A percentile compares a stretch with the other conserved stretches of the same genome.
phyloP scores from a whole-genome alignment of 2,888 invertebrate genomes.

The Tanytarsus gracilentus region DNA sequence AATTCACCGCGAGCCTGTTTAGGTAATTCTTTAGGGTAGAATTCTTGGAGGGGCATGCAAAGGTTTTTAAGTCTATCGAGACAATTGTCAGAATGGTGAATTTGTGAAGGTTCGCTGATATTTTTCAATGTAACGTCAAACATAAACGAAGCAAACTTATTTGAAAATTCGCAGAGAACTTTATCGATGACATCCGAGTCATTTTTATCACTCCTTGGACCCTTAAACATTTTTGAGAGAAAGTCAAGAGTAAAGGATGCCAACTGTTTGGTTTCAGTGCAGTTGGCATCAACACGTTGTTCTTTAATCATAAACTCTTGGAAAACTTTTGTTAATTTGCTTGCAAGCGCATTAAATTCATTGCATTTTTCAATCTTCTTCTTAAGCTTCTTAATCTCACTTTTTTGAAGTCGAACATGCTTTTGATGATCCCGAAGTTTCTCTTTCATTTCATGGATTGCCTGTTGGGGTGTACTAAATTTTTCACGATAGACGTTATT shows the following conservation, averaged over 20 bases:
- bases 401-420: background rate
- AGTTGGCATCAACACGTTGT: background rate
- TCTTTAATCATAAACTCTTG: background rate
- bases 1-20: no score
- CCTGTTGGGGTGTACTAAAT: constrained; percentile 35
- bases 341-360: background rate
- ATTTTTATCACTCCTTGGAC: no score
- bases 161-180: background rate
- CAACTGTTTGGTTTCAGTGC: background rate
- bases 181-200: background rate
- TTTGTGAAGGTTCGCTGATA: background rate
- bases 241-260: no score
- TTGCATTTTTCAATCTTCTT: background rate
- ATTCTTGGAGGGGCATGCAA: background rate
- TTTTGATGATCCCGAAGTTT: background rate
- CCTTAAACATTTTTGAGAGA: no score
- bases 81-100: background rate
- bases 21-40: background rate
- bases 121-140: background rate
- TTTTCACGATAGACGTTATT: constrained; percentile 32
- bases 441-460: constrained; percentile 32
- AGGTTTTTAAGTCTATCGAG: background rate
- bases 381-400: background rate
- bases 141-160: background rate
- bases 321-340: background rate